A percentile compares a stretch with the other conserved stretches of the same genome.
Evolutionary conservation across 2,797 vertebrate species (phyloP).

Genomic region (Eospalax fontanierii): DNA sequence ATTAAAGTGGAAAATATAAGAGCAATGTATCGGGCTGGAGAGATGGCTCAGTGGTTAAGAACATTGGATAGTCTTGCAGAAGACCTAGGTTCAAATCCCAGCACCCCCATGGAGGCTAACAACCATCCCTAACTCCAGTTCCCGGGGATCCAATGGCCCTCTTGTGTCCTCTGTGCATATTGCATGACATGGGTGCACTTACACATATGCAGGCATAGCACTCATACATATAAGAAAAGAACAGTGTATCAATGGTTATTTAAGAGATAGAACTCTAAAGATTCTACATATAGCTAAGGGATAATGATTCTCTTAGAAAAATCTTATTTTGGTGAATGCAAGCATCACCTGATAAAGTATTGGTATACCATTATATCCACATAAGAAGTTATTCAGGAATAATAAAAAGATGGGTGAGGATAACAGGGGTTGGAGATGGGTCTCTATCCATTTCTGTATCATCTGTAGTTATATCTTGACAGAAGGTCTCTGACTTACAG

Average conservation of each 20-base stretch:
- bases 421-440: neutral
- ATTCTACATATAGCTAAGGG: neutral
- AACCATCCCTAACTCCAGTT: too few relatives aligned
- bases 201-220: too few relatives aligned
- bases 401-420: neutral
- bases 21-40: conserved; percentile 23
- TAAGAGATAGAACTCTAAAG: neutral
- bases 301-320: conserved; percentile 13
- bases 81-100: too few relatives aligned
- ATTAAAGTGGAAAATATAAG: conserved; percentile 32
- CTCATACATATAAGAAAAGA: too few relatives aligned
- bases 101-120: too few relatives aligned
- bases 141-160: too few relatives aligned
- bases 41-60: too few relatives aligned
- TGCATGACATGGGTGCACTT: too few relatives aligned
- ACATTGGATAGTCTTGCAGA: too few relatives aligned
- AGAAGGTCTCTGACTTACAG: neutral
- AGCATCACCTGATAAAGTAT: neutral
- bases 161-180: too few relatives aligned
- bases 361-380: neutral
- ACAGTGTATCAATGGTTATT: conserved; percentile 35
- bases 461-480: neutral
- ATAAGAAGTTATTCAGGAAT: neutral
- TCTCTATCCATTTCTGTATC: neutral
- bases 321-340: neutral